Conservation (phyloP, 2,113 vertebrate genomes). For the Oxyura jamaicensis region DNA sequence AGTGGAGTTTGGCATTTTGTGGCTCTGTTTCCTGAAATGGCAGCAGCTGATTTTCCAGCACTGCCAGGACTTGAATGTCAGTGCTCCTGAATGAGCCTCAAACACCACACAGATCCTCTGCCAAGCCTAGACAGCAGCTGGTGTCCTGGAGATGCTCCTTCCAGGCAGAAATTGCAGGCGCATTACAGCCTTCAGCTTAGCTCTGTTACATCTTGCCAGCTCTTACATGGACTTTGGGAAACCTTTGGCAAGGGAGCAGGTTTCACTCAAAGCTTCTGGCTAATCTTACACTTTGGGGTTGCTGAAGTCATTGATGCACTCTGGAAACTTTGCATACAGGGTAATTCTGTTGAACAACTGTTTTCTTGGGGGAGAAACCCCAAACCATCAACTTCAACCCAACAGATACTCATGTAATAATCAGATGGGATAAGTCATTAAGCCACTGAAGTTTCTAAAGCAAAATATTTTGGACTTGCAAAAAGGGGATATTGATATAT, state of each 20-base stretch:
- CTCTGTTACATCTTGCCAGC: not conserved
- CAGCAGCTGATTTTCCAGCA: not conserved
- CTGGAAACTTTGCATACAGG: not conserved
- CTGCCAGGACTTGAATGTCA: not conserved
- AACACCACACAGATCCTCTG: accelerated
- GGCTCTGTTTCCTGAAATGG: not conserved
- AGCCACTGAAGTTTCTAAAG: not conserved
- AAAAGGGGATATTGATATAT: not conserved
- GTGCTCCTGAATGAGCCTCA: accelerated
- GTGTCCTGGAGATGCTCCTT: not conserved
- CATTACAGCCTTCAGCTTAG: not conserved
- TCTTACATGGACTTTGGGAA: not conserved
- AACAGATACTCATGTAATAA: not conserved
- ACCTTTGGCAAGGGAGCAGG: not conserved
- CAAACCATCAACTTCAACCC: not conserved
- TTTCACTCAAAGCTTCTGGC: not conserved
- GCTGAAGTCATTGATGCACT: not conserved
- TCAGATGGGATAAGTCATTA: not conserved
- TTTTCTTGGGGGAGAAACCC: not conserved
- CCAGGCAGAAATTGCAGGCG: not conserved
- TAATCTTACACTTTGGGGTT: not conserved
- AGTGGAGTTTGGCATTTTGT: not conserved
- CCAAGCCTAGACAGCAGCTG: accelerated
- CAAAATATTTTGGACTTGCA: not conserved
- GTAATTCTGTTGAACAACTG: not conserved